Base-by-base conservation (phyloP, 2,113 vertebrate species). In the Chionodraco myersi region DNA sequence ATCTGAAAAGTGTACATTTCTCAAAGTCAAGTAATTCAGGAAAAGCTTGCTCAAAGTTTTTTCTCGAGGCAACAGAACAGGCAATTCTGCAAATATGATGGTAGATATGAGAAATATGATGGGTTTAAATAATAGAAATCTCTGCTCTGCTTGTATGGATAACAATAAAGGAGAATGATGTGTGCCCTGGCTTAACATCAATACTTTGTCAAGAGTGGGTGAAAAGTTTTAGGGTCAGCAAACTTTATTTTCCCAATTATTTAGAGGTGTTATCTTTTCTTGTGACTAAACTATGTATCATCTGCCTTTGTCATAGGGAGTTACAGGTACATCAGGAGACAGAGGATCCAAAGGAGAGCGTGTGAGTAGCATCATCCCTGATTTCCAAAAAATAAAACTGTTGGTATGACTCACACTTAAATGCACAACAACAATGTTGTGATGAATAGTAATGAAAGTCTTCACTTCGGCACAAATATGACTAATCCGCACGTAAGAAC, bases 311-410 rank as follows among this genome's bases (percentile, higher is more conserved):
- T 5, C 88, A 52, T 84, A 99, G 98, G 98, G 98, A 86, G 89
- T 92, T 60, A 65, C 94, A 71, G 98, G 98, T 60, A 96, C 94
- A 87, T 75, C 94, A 51, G 98, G 98, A 80, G 98, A 99, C 79
- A 94, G 98, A 95, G 98, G 98, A 45, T 95, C 98, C 77, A 99
- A 99, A 95, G 98, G 98, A 95, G 98, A 99, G 87, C 96, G 98
- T 54, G 98, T 99, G 95, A 95, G 95, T 81, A 74, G 18, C 70
- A 6, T 47, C 54, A 21, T 59, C 51, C 26, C 52, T 64, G 41
- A 75, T 68, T 69, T 69, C 56, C 47, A 58, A 13, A 71, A 73
- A 57, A 76, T 49, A 73, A 57, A 76, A 53, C 65, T 54, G 56
- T 53, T 82, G 56, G 59, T 52, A 65, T 79, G 67, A 72, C 67